Evolutionary conservation across 2,113 vertebrate genomes (phyloP).

Genomic region (Meleagris gallopavo): DNA sequence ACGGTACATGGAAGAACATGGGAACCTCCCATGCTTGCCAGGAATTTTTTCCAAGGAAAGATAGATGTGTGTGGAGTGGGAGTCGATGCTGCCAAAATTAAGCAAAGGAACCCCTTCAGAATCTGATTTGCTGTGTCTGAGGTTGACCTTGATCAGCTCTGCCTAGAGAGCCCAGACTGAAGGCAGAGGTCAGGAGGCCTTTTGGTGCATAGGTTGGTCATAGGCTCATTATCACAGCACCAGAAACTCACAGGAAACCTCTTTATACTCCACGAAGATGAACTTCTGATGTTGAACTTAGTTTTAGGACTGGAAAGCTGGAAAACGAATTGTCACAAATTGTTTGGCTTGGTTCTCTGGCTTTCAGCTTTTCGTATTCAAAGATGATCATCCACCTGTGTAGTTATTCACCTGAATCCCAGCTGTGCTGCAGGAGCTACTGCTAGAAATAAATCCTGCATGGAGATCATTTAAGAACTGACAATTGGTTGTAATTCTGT

Average conservation of each 20-base stretch:
- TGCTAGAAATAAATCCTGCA: fast-evolving
- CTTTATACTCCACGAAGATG: background rate
- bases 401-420: background rate
- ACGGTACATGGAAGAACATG: background rate
- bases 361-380: background rate
- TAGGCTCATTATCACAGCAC: background rate
- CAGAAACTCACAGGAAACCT: background rate
- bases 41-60: background rate
- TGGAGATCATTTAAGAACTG: background rate
- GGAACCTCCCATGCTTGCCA: background rate
- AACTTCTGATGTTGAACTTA: conserved; percentile 3
- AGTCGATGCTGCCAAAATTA: background rate
- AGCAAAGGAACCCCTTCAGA: background rate
- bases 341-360: background rate
- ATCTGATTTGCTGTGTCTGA: background rate
- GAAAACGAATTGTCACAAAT: background rate
- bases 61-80: background rate
- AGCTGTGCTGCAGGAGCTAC: background rate
- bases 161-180: background rate
- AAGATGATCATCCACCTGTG: fast-evolving
- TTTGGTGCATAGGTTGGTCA: background rate
- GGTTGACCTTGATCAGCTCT: background rate
- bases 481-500: background rate
- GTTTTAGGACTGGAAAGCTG: background rate
- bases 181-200: background rate